A percentile compares a stretch with the other conserved stretches of the same genome.
These are phyloP conservation scores for Torymus aiolomorphi DNA, from an alignment of 2,888 invertebrate genomes.

Conservation along the genomic window DNA sequence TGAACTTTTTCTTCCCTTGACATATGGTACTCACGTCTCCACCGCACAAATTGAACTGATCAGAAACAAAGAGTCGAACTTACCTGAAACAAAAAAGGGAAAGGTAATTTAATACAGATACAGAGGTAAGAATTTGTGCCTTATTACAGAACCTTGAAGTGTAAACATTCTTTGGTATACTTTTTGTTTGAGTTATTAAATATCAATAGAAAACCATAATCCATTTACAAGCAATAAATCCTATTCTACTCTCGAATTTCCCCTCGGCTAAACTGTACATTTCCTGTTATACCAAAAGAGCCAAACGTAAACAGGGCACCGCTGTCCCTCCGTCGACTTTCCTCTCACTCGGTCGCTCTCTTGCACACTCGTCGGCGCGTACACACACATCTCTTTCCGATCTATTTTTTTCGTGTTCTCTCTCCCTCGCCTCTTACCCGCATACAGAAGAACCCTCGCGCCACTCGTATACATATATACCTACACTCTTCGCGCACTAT, in stretches of 20 bases:
- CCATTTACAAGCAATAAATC: too few relatives aligned
- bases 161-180: too few relatives aligned
- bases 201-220: too few relatives aligned
- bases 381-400: neutral
- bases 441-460: too few relatives aligned
- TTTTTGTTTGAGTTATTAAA: too few relatives aligned
- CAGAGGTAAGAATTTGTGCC: too few relatives aligned
- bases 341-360: neutral
- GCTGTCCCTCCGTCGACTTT: too few relatives aligned
- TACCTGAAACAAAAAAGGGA: slow-evolving; percentile 31
- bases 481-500: slow-evolving; percentile 10
- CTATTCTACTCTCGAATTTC: too few relatives aligned
- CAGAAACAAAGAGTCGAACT: neutral
- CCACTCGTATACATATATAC: neutral
- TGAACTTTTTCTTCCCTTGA: neutral
- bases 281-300: too few relatives aligned
- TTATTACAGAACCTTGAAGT: too few relatives aligned
- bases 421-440: neutral
- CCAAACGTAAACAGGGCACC: slow-evolving; percentile 3
- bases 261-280: too few relatives aligned
- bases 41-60: neutral
- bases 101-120: too few relatives aligned
- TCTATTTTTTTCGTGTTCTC: slow-evolving; percentile 2
- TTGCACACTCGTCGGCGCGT: neutral
- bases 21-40: neutral